Percentiles rank a stretch among this genome's conserved stretches.
These are phyloP conservation scores for Odontocolon sp. DNA, from an alignment of 2,888 invertebrate genomes.

Conservation along the genomic window DNA sequence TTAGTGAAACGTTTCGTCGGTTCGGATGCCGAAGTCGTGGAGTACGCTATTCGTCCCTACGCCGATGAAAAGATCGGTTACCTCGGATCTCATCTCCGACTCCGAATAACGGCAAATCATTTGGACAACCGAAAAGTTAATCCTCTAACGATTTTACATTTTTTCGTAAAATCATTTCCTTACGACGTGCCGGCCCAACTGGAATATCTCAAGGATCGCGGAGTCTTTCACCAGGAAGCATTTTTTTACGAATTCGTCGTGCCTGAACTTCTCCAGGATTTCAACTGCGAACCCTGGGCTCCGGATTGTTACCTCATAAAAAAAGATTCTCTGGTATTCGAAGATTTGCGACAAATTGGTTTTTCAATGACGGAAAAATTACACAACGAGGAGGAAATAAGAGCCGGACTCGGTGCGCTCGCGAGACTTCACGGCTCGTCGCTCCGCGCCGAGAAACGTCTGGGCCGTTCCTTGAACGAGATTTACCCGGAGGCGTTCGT, in stretches of 20 bases:
- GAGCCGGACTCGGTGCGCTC: conserved; percentile 68
- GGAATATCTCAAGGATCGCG: conserved; percentile 81
- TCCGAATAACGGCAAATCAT: conserved; percentile 61
- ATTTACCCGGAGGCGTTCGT: conserved; percentile 68
- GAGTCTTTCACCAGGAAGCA: conserved; percentile 82
- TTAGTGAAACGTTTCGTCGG: conserved; percentile 36
- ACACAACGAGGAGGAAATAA: conserved; percentile 67
- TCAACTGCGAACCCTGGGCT: conserved; percentile 70
- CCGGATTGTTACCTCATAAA: conserved; percentile 75
- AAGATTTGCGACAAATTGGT: conserved; percentile 76
- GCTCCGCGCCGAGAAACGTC: conserved; percentile 70
- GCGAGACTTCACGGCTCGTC: conserved; percentile 75
- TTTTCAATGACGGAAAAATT: conserved; percentile 68
- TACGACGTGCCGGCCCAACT: conserved; percentile 81
- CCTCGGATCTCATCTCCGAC: conserved; percentile 69
- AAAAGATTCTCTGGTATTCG: conserved; percentile 77
- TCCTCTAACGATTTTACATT: conserved; percentile 64
- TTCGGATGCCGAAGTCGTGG: conserved; percentile 58
- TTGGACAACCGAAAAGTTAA: conserved; percentile 1
- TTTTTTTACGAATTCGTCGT: conserved; percentile 80
- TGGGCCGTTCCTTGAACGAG: conserved; percentile 65
- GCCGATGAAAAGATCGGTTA: conserved; percentile 72
- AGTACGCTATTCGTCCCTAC: conserved; percentile 66
- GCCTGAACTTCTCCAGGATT: conserved; percentile 76
- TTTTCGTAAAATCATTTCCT: conserved; percentile 85